Base-by-base conservation (phyloP, 2,888 invertebrate genomes). In the Acanthacorydalis orientalis region DNA sequence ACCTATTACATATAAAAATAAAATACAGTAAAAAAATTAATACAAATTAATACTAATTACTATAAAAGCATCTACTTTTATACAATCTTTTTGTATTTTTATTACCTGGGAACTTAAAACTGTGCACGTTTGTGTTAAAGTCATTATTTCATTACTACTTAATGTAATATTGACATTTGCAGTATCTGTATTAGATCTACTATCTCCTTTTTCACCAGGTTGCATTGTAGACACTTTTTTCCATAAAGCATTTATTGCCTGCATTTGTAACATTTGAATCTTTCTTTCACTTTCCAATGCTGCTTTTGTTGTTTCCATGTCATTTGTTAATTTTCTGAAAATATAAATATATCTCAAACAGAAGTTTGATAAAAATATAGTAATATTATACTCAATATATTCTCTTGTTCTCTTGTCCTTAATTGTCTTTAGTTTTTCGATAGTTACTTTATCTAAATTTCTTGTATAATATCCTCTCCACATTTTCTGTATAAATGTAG, bases 171-270 rank as follows among this genome's bases (percentile, higher is more conserved):
- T 59, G 2, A 50, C 46, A 44, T 63, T 58, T 48, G 55, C 58
- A 4, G 34, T n/a, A 12, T 32, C 37, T 10, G 35, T 7, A 31
- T n/a, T 8, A 42, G 53, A 53, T 9, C 53, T 43, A 34, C 51
- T 51, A 31, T 61, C 61, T 15, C 59, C 58, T 42, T 53, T 57
- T 34, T 53, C 56, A 7, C 59, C 61, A 2, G 69, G 67, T 51
- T 80, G 81, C 54, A 85, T 65, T 0, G 78, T 75, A 12, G 83
- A 81, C 2, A 87, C 83, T 62, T 87, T 87, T 64, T 86, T 87
- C 89, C 89, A 90, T 3, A 90, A 67, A 1, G 88, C 88, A 59
- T 84, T 85, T 55, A 90, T 90, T 4, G 90, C 89, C 64, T 90
- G 89, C 78, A 88, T 86, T 67, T 90, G 90, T 44, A 90, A 65